Conservation (phyloP, 2,113 vertebrate genomes). For the Sula dactylatra region DNA sequence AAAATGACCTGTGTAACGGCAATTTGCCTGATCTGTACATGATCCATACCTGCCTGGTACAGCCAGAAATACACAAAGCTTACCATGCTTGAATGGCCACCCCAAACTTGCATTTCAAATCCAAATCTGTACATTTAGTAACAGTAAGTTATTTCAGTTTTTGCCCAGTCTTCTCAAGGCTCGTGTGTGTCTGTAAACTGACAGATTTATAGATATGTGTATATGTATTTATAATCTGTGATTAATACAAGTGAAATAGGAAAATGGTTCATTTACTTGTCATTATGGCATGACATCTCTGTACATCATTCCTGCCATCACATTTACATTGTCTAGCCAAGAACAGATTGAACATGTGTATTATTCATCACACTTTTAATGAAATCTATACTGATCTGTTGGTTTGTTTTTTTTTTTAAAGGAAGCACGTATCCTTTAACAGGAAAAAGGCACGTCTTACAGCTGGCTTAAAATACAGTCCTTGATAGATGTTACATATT, state of each 20-base stretch:
- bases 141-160: neutral
- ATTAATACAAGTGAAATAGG: neutral
- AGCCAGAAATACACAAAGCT: neutral
- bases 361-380: neutral
- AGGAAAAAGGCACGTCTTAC: neutral
- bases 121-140: neutral
- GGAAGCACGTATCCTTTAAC: neutral
- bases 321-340: neutral
- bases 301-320: neutral
- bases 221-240: neutral
- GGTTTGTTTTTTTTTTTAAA: neutral
- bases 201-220: neutral
- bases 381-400: neutral
- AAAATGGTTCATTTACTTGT: neutral
- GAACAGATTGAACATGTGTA: neutral
- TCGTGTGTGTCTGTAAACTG: neutral
- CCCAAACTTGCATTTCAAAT: neutral
- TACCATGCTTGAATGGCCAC: neutral
- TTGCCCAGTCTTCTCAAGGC: neutral
- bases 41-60: neutral
- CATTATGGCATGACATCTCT: neutral
- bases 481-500: neutral
- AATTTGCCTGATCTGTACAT: neutral
- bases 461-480: neutral
- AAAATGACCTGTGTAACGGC: neutral